Evolutionary conservation across 2,113 vertebrate species (phyloP).

Genomic region (Sylvilagus bachmani): DNA sequence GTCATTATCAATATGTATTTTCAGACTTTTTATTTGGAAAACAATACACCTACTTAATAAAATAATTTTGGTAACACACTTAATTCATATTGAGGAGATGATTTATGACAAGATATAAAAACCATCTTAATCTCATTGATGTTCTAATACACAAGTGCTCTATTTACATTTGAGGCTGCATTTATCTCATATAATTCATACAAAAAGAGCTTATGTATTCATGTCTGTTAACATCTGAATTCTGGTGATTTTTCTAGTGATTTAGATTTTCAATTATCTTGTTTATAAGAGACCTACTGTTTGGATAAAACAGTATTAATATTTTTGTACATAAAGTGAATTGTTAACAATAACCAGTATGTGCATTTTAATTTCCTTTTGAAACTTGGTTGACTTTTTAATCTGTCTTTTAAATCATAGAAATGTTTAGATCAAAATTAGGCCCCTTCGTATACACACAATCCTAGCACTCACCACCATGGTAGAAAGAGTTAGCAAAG

Average conservation of each 20-base stretch:
- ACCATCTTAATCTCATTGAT: not conserved
- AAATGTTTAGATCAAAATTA: slow-evolving; percentile 13
- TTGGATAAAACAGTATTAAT: slow-evolving; percentile 55
- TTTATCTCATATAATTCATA: not conserved
- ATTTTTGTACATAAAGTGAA: not conserved
- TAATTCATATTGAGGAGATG: not conserved
- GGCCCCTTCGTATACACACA: not conserved
- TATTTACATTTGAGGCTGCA: not conserved
- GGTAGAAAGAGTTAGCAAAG: not conserved
- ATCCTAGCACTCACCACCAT: not conserved
- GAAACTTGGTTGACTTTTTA: not conserved
- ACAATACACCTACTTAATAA: slow-evolving; percentile 12
- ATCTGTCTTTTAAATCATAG: slow-evolving; percentile 33
- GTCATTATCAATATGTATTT: not conserved
- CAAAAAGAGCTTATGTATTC: not conserved
- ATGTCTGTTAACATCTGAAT: slow-evolving; percentile 4
- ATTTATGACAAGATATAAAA: slow-evolving; percentile 49
- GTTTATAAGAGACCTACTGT: not conserved
- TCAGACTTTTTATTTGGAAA: slow-evolving; percentile 8
- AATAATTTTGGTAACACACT: slow-evolving; percentile 18
- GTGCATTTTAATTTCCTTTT: not conserved
- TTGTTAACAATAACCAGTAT: not conserved
- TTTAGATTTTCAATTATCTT: not conserved
- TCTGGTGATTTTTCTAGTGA: slow-evolving; percentile 12
- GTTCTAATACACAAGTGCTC: not conserved